A percentile compares a stretch with the other conserved stretches of the same genome.
These are phyloP conservation scores for Ichneumoninae sp. DNA, from an alignment of 2,888 invertebrate genomes.

Conservation along the genomic window DNA sequence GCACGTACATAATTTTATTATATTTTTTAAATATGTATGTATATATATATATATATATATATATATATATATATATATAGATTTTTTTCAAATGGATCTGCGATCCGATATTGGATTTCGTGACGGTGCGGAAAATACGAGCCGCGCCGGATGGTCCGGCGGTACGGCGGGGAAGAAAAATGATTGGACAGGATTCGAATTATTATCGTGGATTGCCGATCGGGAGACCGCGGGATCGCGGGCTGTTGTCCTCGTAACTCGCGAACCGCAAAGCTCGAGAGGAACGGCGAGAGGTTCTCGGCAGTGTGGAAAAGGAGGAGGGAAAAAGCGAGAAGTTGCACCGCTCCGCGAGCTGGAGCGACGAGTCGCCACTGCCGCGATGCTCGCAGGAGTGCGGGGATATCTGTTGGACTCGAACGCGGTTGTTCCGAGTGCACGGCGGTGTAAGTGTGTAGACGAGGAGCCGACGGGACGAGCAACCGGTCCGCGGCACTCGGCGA, in stretches of 20 bases:
- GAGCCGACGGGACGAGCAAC: slow-evolving; percentile 55
- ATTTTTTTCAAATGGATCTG: background rate
- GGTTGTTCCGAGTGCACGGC: slow-evolving; percentile 19
- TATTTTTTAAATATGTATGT: background rate
- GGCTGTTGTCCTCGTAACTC: slow-evolving; percentile 45
- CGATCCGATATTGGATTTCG: slow-evolving; percentile 9
- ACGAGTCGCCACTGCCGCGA: slow-evolving; percentile 18
- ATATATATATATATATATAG: too few relatives aligned
- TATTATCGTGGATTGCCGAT: slow-evolving; percentile 56
- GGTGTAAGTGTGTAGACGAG: slow-evolving; percentile 13
- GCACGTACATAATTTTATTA: background rate
- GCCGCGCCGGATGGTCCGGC: slow-evolving; percentile 2
- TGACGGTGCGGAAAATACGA: slow-evolving; percentile 10
- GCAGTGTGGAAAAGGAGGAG: slow-evolving; percentile 14
- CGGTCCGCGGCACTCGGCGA: slow-evolving; percentile 63
- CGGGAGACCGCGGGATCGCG: slow-evolving; percentile 28
- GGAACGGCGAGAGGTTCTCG: slow-evolving; percentile 55
- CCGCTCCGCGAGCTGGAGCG: slow-evolving; percentile 35
- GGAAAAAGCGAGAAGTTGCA: slow-evolving; percentile 27
- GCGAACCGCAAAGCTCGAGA: slow-evolving; percentile 35
- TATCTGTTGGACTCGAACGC: slow-evolving; percentile 29
- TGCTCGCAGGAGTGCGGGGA: slow-evolving; percentile 17
- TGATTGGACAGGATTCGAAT: slow-evolving; percentile 54
- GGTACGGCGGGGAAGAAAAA: slow-evolving; percentile 51
- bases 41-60: background rate